Base-by-base conservation (phyloP, 2,113 vertebrate genomes). In the Saguinus midas region DNA sequence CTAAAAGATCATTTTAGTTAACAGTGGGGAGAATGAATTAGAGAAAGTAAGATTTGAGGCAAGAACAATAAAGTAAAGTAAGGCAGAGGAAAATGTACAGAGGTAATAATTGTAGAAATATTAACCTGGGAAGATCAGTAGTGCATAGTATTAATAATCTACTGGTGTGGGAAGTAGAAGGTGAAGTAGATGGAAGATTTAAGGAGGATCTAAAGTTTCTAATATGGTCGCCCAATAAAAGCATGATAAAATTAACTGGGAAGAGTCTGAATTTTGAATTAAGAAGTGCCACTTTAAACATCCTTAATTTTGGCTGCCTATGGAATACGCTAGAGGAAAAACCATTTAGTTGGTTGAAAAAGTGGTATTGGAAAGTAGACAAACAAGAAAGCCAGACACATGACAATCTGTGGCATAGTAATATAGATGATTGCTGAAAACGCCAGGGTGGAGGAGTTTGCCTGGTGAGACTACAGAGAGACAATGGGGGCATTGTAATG, bases 281-380 rank as follows among this genome's bases (percentile, higher is more conserved):
- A 55, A 68, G 25, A 50, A 45, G n/a, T 37, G 52, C 18, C 32
- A 82, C 61, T 88, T 91, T 85, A 87, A 66, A 45, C 2, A 32
- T 70, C 20, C n/a, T 86, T 95, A 88, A 83, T 55, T 81, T 87
- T 93, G 76, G 12, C 12, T 37, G 23, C 25, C 12, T 90, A 87
- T 81, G 16, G 48, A 83, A 61, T 29, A 64, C 52, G 8, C 55
- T 57, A 21, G 3, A 29, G n/a, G 12, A 68, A 64, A 89, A 75
- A 40, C 48, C 40, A 84, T 55, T 70, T 48, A 40, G 8, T 43
- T 61, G 37, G 40, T 76, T 80, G 17, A n/a, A 50, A 79, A 72
- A 14, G 8, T 73, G 13, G 8, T 0, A 1, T 76, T 37, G 35
- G 40, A 92, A 57, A 8, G 6, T 13, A 66, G 8, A 21, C 48